Evolutionary conservation across 2,113 vertebrate species (phyloP).

Genomic region (Stigmatopora argus): DNA sequence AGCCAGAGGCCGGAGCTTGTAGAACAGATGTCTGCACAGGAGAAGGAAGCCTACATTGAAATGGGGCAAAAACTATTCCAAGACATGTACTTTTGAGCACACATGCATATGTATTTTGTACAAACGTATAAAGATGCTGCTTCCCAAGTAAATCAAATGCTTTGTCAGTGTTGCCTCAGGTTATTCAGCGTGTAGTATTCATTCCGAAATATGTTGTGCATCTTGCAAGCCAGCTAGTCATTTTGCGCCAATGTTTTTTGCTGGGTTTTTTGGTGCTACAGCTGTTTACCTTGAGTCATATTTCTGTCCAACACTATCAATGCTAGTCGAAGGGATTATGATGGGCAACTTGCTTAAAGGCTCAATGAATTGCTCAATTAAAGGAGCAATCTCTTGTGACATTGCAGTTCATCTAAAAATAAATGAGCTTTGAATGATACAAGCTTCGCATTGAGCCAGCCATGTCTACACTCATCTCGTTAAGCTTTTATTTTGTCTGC

Average conservation of each 20-base stretch:
- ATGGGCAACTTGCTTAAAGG: neutral
- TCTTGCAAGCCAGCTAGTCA: conserved; percentile 7
- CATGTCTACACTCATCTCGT: neutral
- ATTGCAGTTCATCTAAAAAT: neutral
- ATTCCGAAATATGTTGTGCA: conserved; percentile 25
- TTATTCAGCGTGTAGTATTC: conserved; percentile 26
- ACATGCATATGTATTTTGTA: neutral
- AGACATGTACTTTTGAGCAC: conserved; percentile 87
- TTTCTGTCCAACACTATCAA: neutral
- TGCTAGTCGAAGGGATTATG: neutral
- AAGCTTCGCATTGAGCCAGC: neutral
- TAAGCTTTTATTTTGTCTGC: neutral
- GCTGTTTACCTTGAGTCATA: neutral
- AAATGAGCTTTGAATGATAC: neutral
- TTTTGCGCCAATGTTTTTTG: conserved; percentile 21
- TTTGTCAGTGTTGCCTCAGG: conserved; percentile 31
- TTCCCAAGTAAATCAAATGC: conserved; percentile 21
- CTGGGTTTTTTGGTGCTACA: neutral
- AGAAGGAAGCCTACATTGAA: conserved; percentile 94
- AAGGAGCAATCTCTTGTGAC: neutral
- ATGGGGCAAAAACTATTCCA: conserved; percentile 93
- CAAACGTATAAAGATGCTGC: conserved; percentile 12
- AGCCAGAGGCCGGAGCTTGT: conserved; percentile 91
- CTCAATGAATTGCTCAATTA: neutral
- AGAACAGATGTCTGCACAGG: conserved; percentile 88